Percentiles rank a stretch among this genome's conserved stretches.
Evolutionary conservation across 92 coral and sea anemone genomes (phyloP).

Genomic region (Galaxea fascicularis): DNA sequence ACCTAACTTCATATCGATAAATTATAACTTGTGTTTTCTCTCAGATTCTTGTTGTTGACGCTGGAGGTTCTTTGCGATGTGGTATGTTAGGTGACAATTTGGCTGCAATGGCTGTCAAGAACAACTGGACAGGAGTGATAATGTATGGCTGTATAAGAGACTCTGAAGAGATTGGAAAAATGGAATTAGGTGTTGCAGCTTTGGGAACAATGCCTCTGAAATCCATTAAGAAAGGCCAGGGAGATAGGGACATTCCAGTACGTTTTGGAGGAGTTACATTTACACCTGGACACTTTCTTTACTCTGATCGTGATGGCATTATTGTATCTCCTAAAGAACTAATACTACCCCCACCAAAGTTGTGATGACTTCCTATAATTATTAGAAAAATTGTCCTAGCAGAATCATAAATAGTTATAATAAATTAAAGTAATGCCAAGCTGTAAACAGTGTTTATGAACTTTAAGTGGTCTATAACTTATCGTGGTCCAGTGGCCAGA

Average conservation of each 20-base stretch:
- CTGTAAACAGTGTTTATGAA: no score
- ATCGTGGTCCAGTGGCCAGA: no score
- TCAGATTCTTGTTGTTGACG: slow-evolving; percentile 98
- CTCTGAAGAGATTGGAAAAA: slow-evolving; percentile 79
- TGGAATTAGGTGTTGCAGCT: slow-evolving; percentile 90
- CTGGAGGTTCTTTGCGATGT: slow-evolving; percentile 94
- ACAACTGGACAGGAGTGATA: slow-evolving; percentile 93
- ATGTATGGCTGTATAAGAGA: slow-evolving; percentile 94
- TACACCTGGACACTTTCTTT: slow-evolving; percentile 87
- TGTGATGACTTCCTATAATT: slow-evolving; percentile 8
- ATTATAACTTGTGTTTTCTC: neutral
- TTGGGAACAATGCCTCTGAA: slow-evolving; percentile 93
- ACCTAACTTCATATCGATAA: neutral
- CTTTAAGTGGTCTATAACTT: no score
- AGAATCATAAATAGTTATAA: neutral
- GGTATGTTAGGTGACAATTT: slow-evolving; percentile 95
- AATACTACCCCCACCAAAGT: slow-evolving; percentile 74
- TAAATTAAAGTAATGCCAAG: neutral
- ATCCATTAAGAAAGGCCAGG: slow-evolving; percentile 88
- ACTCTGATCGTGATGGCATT: slow-evolving; percentile 96
- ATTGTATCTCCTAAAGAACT: slow-evolving; percentile 91
- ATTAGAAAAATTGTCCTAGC: no score
- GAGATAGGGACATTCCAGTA: slow-evolving; percentile 86
- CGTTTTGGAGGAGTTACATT: slow-evolving; percentile 91
- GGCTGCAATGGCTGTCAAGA: slow-evolving; percentile 81